Evolutionary conservation across 2,888 invertebrate species (phyloP), one percentile per base, ranked within the genome.

Genomic region (Dryadula phaetusa): DNA sequence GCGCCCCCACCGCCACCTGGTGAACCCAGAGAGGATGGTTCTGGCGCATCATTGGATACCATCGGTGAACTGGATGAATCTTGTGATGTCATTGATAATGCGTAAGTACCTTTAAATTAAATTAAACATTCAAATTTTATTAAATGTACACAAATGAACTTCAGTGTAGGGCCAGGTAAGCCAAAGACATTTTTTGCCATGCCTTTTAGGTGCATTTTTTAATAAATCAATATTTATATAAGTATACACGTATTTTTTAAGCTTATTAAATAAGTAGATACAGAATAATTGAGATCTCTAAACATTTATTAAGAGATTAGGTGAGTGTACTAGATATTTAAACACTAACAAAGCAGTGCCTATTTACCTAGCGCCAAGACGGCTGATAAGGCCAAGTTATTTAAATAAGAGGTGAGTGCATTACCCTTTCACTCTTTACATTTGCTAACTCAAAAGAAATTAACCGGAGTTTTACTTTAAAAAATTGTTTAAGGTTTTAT

Each of bases 41-140:
- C 94, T 16, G 93, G 94, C 25, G 94, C 94, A 20, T 95, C 94
- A 53, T 87, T 96, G 58, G 95, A 95, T 58, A 95, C 96, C 25
- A 96, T 96, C 73, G 95, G 95, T 18, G 96, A 95, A 83, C 93
- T 94, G 72, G 95, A 95, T 76, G 95, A 95, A 80, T 93, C 93
- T 70, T 82, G 83, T 73, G 89, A 92, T 75, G 84, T 88, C 76
- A 84, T 88, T 60, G 89, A 92, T 71, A 87, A 80, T 76, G 77
- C 81, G 93, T 92, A 77, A 92, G 92, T 92, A 77, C 40, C 54
- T 60, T 64, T 28, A 22, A 66, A 62, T 42, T 3, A 10, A 58
- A 64, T 64, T n/a, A n/a, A n/a, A n/a, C n/a, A n/a, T n/a, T n/a
- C n/a, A n/a, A n/a, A n/a, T n/a, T n/a, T n/a, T n/a, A n/a, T n/a